Conservation (phyloP, 2,797 vertebrate species). For the Thripadectes ignobilis region DNA sequence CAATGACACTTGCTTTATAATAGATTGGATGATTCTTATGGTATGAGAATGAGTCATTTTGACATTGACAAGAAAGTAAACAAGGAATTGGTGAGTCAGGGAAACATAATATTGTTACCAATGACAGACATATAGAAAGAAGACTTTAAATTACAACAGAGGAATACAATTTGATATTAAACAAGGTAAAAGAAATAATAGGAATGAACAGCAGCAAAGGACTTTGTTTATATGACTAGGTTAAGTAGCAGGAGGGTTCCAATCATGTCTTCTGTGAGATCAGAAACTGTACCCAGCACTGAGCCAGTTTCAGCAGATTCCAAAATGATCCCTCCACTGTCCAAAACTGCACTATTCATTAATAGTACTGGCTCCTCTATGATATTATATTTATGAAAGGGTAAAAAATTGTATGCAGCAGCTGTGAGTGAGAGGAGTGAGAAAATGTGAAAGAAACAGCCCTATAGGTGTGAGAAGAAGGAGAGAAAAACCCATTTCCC, state of each 20-base stretch:
- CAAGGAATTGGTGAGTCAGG: not conserved
- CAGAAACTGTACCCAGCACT: not conserved
- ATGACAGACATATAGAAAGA: not conserved
- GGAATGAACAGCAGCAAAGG: not conserved
- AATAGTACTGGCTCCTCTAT: fast-evolving
- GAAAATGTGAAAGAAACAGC: not conserved
- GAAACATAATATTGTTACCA: not conserved
- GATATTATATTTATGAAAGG: not conserved
- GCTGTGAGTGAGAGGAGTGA: not conserved
- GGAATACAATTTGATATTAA: not conserved
- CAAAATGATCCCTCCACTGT: not conserved
- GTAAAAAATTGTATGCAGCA: not conserved
- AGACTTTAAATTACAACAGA: not conserved
- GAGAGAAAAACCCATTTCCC: not conserved
- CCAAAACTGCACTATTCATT: not conserved
- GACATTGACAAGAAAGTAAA: not conserved
- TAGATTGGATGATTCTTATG: not conserved
- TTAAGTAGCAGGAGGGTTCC: not conserved
- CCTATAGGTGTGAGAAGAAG: not conserved
- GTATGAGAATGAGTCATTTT: not conserved
- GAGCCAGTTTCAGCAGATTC: not conserved
- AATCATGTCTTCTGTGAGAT: not conserved
- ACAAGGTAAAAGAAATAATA: not conserved
- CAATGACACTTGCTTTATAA: not conserved
- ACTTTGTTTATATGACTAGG: fast-evolving